Evolutionary conservation across 2,888 invertebrate species (phyloP), one percentile per base, ranked within the genome.

Genomic region (Philereme transversata): DNA sequence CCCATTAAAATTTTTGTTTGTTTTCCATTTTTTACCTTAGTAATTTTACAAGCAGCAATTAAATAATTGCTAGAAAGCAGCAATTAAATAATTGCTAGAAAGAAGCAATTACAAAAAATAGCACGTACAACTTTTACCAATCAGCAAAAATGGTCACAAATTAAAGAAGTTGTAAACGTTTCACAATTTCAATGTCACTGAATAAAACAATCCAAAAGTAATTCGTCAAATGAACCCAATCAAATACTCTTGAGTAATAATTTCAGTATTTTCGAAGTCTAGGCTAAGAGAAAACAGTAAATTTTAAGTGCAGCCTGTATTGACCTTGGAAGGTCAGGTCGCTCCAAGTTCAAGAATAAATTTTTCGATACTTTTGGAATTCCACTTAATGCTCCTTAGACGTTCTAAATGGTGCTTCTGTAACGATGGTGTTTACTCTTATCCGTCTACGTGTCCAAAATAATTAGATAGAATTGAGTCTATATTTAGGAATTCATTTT

Each of bases 341-440:
- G 47, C 51, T 22, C 38, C 62, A 54, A 60, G 62, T 67, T 67
- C 48, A 69, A 46, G 57, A 45, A 51, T 9, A 50, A 22, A 57
- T 46, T 51, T 40, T 40, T 10, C 51, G 36, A 46, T 34, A 34
- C 57, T 40, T 57, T 57, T 50, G 33, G 8, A 7, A 47, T 54
- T 47, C 47, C 47, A 34, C 40, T 11, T 44, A 2, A n/a, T 34
- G 4, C 7, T 34, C 6, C n/a, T 47, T 47, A 5, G 22, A 8
- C 9, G 5, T 45, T 48, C 5, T 36, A 6, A 7, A 36, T 36
- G 36, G 4, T 36, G 36, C 36, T 7, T 36, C 4, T 36, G 22
- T 22, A n/a, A n/a, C n/a, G n/a, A n/a, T n/a, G n/a, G 22, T 22
- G 22, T 22, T 22, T 22, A 22, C 22, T 22, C 1, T 22, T 22